A percentile compares a stretch with the other conserved stretches of the same genome.
These are phyloP conservation scores for Mallotus villosus DNA, from an alignment of 2,797 vertebrate species.

Conservation along the genomic window DNA sequence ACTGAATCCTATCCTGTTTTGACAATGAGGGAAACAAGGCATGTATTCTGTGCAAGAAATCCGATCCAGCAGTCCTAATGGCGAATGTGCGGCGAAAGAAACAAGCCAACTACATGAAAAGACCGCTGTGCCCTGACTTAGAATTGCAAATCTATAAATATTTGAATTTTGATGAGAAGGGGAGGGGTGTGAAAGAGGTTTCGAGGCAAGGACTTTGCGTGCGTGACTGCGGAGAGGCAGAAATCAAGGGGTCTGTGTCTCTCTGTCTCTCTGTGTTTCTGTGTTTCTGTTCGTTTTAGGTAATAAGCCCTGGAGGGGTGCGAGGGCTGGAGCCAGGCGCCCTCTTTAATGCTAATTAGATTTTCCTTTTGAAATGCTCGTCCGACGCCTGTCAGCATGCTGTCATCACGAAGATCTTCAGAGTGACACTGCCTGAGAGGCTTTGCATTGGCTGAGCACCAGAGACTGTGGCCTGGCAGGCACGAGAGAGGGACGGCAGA, in stretches of 20 bases:
- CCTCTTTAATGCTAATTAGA: constrained; percentile 67
- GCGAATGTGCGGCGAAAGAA: constrained; percentile 33
- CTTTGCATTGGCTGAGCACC: constrained; percentile 46
- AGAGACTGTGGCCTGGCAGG: constrained; percentile 17
- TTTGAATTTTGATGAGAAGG: constrained; percentile 35
- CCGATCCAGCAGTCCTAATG: constrained; percentile 24
- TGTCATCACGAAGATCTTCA: constrained; percentile 57
- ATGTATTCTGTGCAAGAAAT: constrained; percentile 13
- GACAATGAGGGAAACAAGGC: background rate
- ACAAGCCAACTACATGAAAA: constrained; percentile 10
- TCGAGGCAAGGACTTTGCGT: constrained; percentile 58
- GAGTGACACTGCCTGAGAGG: constrained; percentile 62
- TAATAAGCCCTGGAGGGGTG: constrained; percentile 63
- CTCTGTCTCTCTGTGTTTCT: constrained; percentile 48
- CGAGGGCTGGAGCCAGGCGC: constrained; percentile 42
- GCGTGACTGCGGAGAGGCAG: constrained; percentile 35
- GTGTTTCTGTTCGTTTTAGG: constrained; percentile 54
- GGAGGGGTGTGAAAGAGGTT: constrained; percentile 48
- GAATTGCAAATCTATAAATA: constrained; percentile 35
- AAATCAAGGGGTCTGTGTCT: constrained; percentile 19
- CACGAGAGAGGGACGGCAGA: constrained; percentile 25
- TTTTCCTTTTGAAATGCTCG: constrained; percentile 63
- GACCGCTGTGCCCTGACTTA: constrained; percentile 25
- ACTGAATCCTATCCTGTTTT: background rate
- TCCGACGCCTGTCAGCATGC: constrained; percentile 62